Conservation (phyloP, 92 coral and sea anemone species). For the Zoanthus sociatus region DNA sequence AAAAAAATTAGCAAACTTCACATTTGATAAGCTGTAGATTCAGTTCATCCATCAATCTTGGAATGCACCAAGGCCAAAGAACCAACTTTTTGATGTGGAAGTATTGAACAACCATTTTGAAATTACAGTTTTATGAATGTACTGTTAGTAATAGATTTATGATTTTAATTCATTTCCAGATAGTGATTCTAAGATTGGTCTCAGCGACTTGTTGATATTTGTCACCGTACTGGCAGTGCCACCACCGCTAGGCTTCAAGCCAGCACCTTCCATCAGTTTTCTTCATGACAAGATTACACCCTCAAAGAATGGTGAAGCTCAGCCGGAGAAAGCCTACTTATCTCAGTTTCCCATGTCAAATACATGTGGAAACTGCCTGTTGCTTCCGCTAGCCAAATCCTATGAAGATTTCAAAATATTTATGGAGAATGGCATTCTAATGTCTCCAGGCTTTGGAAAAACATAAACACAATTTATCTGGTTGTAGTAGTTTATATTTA, state of each 20-base stretch:
- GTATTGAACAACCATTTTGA: constrained; percentile 6
- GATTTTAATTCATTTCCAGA: constrained; percentile 18
- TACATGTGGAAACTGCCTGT: constrained; percentile 27
- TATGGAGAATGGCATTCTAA: constrained; percentile 19
- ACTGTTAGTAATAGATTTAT: constrained; percentile 1
- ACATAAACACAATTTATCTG: not conserved
- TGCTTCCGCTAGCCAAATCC: not conserved
- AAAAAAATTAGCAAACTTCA: too few species aligned
- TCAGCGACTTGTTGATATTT: constrained; percentile 33
- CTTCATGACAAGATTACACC: constrained; percentile 31
- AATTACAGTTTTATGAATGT: constrained; percentile 2
- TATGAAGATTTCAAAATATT: constrained; percentile 10
- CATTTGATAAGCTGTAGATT: too few species aligned
- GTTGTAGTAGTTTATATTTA: constrained; percentile 1
- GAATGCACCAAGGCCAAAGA: constrained; percentile 9
- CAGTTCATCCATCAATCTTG: not conserved
- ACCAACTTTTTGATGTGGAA: not conserved
- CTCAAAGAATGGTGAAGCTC: constrained; percentile 18
- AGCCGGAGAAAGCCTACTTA: constrained; percentile 13
- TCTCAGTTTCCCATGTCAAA: constrained; percentile 33
- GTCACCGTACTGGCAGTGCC: constrained; percentile 30
- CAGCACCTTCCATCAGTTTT: constrained; percentile 31
- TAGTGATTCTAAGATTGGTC: constrained; percentile 12
- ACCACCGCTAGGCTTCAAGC: constrained; percentile 27
- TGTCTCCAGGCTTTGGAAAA: constrained; percentile 21